Conservation (phyloP, 2,113 vertebrate genomes). For the Pantherophis guttatus region DNA sequence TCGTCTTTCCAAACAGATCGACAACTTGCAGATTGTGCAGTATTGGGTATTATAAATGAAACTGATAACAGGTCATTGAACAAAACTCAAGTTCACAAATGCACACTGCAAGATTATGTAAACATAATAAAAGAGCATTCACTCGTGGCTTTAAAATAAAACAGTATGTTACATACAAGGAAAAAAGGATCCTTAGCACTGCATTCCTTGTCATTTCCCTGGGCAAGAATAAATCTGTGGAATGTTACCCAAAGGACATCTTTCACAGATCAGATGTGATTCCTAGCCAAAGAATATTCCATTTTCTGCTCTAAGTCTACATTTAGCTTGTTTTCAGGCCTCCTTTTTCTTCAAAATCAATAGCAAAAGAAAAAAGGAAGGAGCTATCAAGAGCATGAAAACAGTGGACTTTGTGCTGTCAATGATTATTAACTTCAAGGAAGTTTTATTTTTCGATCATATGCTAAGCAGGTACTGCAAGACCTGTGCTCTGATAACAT, state of each 20-base stretch:
- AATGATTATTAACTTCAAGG: background rate
- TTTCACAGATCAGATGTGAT: background rate
- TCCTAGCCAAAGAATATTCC: background rate
- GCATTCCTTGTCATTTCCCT: background rate
- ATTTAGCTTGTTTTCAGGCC: background rate
- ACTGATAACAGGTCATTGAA: background rate
- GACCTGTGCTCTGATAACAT: background rate
- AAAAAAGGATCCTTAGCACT: background rate
- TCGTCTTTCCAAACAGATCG: background rate
- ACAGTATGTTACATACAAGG: background rate
- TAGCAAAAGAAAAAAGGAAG: background rate
- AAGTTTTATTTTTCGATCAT: background rate
- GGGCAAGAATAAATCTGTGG: background rate
- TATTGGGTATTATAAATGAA: background rate
- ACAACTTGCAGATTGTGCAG: conserved; percentile 4
- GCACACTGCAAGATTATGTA: background rate
- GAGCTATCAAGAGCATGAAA: background rate
- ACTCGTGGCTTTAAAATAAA: background rate
- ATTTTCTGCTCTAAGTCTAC: background rate
- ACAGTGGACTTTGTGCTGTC: background rate
- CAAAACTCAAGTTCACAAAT: background rate
- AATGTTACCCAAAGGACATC: background rate
- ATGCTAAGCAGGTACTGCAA: background rate
- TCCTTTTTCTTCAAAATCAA: background rate
- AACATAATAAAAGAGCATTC: background rate